Evolutionary conservation across 1,140 invertebrate species (phyloP), one percentile per base, ranked within the genome.

Genomic region (Onthophagus taurus): DNA sequence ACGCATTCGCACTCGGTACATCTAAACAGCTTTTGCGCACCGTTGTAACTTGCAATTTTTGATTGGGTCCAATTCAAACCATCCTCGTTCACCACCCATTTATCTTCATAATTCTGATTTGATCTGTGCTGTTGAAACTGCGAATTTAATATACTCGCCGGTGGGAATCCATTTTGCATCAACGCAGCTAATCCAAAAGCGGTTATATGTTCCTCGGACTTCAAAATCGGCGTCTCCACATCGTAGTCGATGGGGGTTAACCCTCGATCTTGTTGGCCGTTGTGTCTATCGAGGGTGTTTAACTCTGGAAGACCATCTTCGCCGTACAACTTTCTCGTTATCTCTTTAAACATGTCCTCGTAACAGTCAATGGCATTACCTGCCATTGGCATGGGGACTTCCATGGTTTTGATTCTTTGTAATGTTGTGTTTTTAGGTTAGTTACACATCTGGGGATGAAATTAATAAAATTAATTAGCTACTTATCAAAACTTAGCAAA

Each of bases 311-410:
- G 68, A 46, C 76, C 77, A 67, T 89, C 85, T 60, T 89, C 85
- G 38, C 86, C 86, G 63, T 91, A 91, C 34, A 89, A 70, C 70
- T 91, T 91, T 55, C 85, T 78, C 31, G 85, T 89, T 54, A 90
- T 89, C 72, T 91, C 87, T 66, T 89, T 89, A 62, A 86, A 82
- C 76, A 81, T 81, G 52, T 82, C 78, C 61, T 82, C 79, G 59
- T 81, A 80, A 60, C 72, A 75, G 54, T 80, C 77, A 54, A 71
- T 70, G 55, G 63, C 63, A 47, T 47, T 72, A 62, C 54, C 70
- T 56, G 60, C 63, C 65, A 58, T 71, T 64, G 53, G 70, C 71
- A 43, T 70, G 58, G 38, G 69, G 61, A 59, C 66, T 64, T 58
- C 69, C 66, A 65, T 63, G 23, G 19, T 34, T 31, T 19, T 20